These are phyloP conservation scores for Mesodorylaimus sp. DNA, from an alignment of 2,888 invertebrate genomes.

Conservation along the genomic window DNA sequence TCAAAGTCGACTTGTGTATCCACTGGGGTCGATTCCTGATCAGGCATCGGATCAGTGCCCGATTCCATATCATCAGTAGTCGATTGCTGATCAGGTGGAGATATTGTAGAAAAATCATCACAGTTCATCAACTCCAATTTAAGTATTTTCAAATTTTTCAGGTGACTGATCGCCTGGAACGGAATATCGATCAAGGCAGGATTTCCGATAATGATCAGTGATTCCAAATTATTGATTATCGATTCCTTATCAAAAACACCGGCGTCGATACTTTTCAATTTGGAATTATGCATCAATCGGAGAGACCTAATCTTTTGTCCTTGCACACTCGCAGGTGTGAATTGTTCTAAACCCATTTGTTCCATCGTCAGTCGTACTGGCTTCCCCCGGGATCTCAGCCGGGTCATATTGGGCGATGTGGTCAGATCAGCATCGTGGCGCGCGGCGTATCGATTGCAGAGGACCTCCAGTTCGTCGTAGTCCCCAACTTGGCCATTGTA, in stretches of 20 bases:
- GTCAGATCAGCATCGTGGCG: background rate
- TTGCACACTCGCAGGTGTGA: background rate
- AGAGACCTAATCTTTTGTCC: background rate
- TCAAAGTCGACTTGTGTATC: no score
- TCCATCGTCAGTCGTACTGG: background rate
- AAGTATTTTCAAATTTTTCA: background rate
- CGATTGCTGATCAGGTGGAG: no score
- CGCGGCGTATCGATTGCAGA: slow-evolving; percentile 5
- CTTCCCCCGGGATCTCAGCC: background rate
- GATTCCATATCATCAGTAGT: no score
- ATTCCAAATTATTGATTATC: background rate
- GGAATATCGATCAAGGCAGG: background rate
- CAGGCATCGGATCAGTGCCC: no score
- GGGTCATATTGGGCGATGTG: background rate
- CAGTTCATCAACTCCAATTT: background rate
- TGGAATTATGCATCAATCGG: background rate
- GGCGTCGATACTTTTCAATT: background rate
- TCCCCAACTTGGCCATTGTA: background rate
- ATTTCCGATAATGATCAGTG: background rate
- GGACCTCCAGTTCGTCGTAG: background rate
- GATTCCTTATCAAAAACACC: no score
- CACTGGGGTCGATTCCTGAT: no score
- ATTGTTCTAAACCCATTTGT: background rate
- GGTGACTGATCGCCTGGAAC: background rate
- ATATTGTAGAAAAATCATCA: no score